Percentiles rank a stretch among this genome's conserved stretches.
Conservation (phyloP, 2,888 invertebrate species). For the Cataglyphis rosenhaueri region DNA sequence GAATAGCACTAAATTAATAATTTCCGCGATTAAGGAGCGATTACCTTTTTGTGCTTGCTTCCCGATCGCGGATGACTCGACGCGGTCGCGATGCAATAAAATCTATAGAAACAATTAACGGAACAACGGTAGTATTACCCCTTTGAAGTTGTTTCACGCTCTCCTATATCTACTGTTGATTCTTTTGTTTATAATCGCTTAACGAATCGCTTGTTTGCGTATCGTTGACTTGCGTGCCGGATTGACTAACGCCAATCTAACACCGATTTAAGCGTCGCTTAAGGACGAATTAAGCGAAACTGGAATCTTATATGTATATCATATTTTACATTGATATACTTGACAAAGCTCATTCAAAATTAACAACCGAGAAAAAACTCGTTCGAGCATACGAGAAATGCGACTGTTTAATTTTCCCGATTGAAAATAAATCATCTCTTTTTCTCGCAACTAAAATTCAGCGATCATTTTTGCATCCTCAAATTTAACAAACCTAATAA, state of each 20-base stretch:
- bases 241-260: slow-evolving; percentile 58
- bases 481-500: slow-evolving; percentile 48
- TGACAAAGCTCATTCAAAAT: slow-evolving; percentile 41
- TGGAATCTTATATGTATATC: slow-evolving; percentile 35
- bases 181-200: slow-evolving; percentile 65
- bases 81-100: slow-evolving; percentile 83
- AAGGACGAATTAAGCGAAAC: slow-evolving; percentile 30
- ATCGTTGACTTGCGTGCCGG: slow-evolving; percentile 41
- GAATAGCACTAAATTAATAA: slow-evolving; percentile 17
- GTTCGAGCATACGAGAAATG: slow-evolving; percentile 1
- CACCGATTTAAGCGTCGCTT: slow-evolving; percentile 51
- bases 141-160: slow-evolving; percentile 78
- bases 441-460: slow-evolving; percentile 29
- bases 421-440: slow-evolving; percentile 11
- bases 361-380: slow-evolving; percentile 40
- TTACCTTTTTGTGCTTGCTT: slow-evolving; percentile 42
- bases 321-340: slow-evolving; percentile 22
- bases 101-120: slow-evolving; percentile 85
- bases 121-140: slow-evolving; percentile 83
- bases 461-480: slow-evolving; percentile 7
- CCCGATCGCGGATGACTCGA: slow-evolving; percentile 69
- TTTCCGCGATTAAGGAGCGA: slow-evolving; percentile 36
- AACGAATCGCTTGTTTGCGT: slow-evolving; percentile 62
- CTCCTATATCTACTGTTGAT: slow-evolving; percentile 80
- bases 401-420: slow-evolving; percentile 17